These are phyloP conservation scores for Drosophila prosaltans DNA, from an alignment of 1,140 invertebrate genomes.

Conservation along the genomic window DNA sequence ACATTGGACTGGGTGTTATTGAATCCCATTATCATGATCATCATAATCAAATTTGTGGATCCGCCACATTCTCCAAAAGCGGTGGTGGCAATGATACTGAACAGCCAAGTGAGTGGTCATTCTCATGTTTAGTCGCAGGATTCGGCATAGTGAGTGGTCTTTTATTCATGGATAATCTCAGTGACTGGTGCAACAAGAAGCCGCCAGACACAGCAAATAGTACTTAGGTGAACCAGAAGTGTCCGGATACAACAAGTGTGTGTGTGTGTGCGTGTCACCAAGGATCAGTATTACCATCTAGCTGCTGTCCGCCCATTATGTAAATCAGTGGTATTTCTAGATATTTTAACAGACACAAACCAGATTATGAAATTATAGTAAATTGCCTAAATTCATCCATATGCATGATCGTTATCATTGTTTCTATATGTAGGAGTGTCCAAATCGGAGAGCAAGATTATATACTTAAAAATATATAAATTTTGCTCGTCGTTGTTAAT, in stretches of 20 bases:
- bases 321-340: too few species aligned
- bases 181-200: neutral
- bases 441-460: neutral
- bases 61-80: neutral
- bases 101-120: neutral
- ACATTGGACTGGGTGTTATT: neutral
- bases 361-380: too few species aligned
- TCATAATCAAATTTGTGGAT: neutral
- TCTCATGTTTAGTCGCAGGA: constrained; percentile 1
- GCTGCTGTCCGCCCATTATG: too few species aligned
- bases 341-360: too few species aligned
- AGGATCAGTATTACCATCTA: neutral
- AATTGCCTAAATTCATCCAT: constrained; percentile 19
- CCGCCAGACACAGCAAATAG: neutral
- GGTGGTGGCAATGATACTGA: neutral
- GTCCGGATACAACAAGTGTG: neutral
- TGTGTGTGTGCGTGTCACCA: neutral
- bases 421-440: constrained; percentile 11
- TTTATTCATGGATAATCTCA: neutral
- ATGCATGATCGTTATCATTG: constrained; percentile 25
- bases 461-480: constrained; percentile 43
- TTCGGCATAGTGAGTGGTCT: constrained; percentile 27
- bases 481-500: constrained; percentile 49
- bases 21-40: neutral
- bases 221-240: neutral